Base-by-base conservation (phyloP, 2,888 invertebrate genomes). In the Xanthorhoe spadicearia region DNA sequence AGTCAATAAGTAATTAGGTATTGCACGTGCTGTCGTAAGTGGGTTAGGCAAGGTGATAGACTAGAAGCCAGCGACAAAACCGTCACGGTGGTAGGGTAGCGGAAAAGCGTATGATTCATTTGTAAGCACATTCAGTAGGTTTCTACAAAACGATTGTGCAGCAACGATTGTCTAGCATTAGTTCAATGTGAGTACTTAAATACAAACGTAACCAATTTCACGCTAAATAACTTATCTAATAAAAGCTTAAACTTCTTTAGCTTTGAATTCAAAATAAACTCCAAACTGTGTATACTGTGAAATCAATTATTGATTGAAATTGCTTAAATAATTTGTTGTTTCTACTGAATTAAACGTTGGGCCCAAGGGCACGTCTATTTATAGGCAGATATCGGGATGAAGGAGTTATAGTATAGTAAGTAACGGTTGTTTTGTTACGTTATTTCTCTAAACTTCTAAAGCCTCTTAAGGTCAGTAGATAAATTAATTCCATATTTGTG, bases 21-120 rank as follows among this genome's bases (percentile, higher is more conserved):
- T 59, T 71, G 56, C 65, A 66, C 19, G 23, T 43, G 56, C 60
- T 71, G 67, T 68, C 51, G 68, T 69, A 73, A 73, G 66, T 73
- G 51, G 68, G 73, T 73, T 65, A 69, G 70, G 58, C 58, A 69
- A 70, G 64, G 66, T 63, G 46, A 50, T 72, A 68, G 54, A 54
- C 38, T 19, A 48, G 32, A 28, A 63, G 46, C 28, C 56, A 62
- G 52, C 18, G 46, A 23, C 55, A 28, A 51, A 43, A 56, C 19
- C 55, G 23, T 18, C 51, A 6, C 23, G 0, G 35, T 35, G 38
- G 50, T 50, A 35, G n/a, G n/a, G 18, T 32, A 35, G 5, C 35
- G 35, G 48, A 15, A 17, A 6, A 8, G 15, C 8, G 48, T 48
- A 17, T 1, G 15, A 8, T 15, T 17, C 17, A 17, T n/a, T n/a